Base-by-base conservation (phyloP, 2,888 invertebrate genomes). In the Oeneis ivallda region DNA sequence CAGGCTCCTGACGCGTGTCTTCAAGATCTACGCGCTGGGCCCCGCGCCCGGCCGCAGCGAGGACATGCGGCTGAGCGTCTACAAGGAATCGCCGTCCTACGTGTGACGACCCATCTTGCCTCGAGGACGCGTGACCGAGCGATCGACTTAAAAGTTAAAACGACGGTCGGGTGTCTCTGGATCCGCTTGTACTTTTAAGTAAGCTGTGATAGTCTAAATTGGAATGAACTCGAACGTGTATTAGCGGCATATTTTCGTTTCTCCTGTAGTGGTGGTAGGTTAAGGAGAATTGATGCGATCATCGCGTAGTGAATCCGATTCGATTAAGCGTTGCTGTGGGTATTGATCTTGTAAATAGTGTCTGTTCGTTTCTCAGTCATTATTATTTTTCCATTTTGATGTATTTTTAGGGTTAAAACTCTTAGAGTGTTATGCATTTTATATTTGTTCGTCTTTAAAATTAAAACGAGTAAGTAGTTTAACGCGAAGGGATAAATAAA, bases 131-230 rank as follows among this genome's bases (percentile, higher is more conserved):
- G 26, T 26, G 26, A 26, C 26, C 26, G 26, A 26, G 26, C 26
- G 26, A 26, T 26, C 26, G 3, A 26, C 26, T 26, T 26, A 26
- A 26, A 26, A 26, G 26, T 26, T 26, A 26, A 26, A 26, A 26
- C 26, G 26, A 26, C 26, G 26, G 26, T 26, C 26, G 26, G 5
- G 26, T 26, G 26, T 26, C 41, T 64, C 60, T 37, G 73, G 70
- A 70, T 63, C 75, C 78, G 79, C 75, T 75, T 68, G 79, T 82
- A 81, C 85, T 83, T 59, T 34, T 82, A 80, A 85, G 85, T 89
- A 79, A 89, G 86, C 89, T 92, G 91, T 91, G 90, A 89, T 89
- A 90, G 87, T 83, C 84, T 89, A 86, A 81, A 84, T 84, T 84
- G 81, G 86, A 83, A 87, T 87, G 13, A 87, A 75, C 74, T 19